phyloP scores from a whole-genome alignment of 2,113 vertebrate species.

The Odocoileus virginianus region DNA sequence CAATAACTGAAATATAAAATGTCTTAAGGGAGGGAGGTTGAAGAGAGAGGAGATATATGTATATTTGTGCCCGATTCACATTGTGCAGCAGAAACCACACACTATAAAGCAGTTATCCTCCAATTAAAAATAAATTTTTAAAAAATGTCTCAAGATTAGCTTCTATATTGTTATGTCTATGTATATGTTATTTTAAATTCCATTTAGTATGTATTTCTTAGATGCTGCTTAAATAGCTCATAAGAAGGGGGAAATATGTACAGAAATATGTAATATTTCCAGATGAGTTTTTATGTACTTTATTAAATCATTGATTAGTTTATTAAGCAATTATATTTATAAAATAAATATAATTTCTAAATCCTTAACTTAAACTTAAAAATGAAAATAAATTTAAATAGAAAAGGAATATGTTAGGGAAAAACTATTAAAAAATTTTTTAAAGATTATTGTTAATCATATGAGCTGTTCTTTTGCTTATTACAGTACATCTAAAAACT shows the following conservation, averaged over 20 bases:
- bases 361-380: slow-evolving; percentile 18
- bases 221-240: slow-evolving; percentile 19
- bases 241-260: not conserved
- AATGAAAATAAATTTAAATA: slow-evolving; percentile 8
- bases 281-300: slow-evolving; percentile 3
- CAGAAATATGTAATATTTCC: not conserved
- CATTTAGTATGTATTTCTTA: slow-evolving; percentile 1
- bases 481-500: not conserved
- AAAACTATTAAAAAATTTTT: not conserved
- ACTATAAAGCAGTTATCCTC: not conserved
- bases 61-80: not conserved
- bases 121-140: not conserved
- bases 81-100: not conserved
- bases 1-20: not conserved
- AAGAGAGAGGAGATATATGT: not conserved
- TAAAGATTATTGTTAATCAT: not conserved
- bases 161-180: not conserved
- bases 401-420: not conserved
- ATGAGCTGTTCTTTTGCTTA: not conserved
- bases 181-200: slow-evolving; percentile 26
- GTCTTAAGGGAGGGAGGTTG: not conserved
- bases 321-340: slow-evolving; percentile 2
- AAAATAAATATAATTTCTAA: slow-evolving; percentile 1
- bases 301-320: slow-evolving; percentile 26
- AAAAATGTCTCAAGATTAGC: not conserved